Percentiles rank a stretch among this genome's conserved stretches.
These are phyloP conservation scores for Metaphire vulgaris DNA, from an alignment of 1,140 invertebrate species.

Conservation along the genomic window DNA sequence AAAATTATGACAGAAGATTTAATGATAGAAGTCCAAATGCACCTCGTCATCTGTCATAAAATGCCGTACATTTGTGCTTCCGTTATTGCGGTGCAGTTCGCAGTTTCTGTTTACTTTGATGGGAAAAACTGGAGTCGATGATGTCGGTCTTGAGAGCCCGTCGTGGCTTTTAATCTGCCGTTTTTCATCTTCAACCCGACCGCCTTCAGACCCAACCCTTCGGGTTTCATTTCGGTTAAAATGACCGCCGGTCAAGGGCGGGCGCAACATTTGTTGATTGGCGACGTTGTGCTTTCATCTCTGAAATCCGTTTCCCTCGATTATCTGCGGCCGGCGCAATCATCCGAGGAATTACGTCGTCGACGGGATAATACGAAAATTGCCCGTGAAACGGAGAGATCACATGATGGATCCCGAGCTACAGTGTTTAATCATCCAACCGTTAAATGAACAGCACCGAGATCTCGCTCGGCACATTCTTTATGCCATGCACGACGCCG, in stretches of 20 bases:
- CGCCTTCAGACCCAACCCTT: too few species aligned
- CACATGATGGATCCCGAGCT: background rate
- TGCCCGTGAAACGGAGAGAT: background rate
- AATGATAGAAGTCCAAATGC: too few species aligned
- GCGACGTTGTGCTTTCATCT: background rate
- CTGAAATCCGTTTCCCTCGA: constrained; percentile 1
- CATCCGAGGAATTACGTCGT: background rate
- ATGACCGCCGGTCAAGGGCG: background rate
- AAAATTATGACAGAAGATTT: too few species aligned
- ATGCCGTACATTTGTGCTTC: too few species aligned
- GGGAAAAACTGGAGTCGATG: too few species aligned
- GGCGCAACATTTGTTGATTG: background rate
- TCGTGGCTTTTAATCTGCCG: too few species aligned
- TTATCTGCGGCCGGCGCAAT: background rate
- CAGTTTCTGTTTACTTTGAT: too few species aligned
- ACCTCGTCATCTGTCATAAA: too few species aligned
- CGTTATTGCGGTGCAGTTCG: too few species aligned
- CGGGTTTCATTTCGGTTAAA: background rate
- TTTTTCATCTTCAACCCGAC: too few species aligned
- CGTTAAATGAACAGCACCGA: background rate
- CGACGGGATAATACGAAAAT: background rate
- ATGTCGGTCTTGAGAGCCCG: too few species aligned
- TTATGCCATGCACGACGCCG: background rate
- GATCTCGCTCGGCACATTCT: background rate
- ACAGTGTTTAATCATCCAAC: background rate